A percentile compares a stretch with the other conserved stretches of the same genome.
Conservation (phyloP, 2,113 vertebrate genomes). For the Deroptyus accipitrinus region DNA sequence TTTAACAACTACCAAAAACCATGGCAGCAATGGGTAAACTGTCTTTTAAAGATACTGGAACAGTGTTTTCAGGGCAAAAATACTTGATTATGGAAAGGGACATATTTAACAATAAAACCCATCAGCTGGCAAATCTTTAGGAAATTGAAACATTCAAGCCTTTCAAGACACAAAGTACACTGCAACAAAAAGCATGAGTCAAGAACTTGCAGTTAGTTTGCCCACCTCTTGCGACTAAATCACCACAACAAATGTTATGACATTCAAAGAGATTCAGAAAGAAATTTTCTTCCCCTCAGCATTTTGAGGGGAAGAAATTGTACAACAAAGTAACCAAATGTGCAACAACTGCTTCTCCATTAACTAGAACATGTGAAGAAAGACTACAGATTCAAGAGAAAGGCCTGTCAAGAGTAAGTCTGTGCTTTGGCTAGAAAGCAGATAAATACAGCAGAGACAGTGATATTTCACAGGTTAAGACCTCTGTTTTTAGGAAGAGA, state of each 20-base stretch:
- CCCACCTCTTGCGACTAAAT: background rate
- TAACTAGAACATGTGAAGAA: background rate
- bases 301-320: background rate
- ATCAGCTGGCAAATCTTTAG: background rate
- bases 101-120: background rate
- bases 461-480: background rate
- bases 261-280: background rate
- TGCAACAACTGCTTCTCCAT: background rate
- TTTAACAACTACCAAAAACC: background rate
- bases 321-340: background rate
- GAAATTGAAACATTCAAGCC: background rate
- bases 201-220: background rate
- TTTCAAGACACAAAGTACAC: background rate
- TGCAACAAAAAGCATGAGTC: background rate
- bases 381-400: background rate
- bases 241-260: background rate
- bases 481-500: background rate
- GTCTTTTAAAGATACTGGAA: background rate
- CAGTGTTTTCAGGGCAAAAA: background rate
- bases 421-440: background rate
- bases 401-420: background rate
- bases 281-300: too few species aligned
- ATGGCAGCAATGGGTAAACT: background rate
- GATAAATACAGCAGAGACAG: background rate
- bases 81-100: background rate